These are phyloP conservation scores for Cephus runcator DNA, from an alignment of 2,888 invertebrate genomes.

Conservation along the genomic window DNA sequence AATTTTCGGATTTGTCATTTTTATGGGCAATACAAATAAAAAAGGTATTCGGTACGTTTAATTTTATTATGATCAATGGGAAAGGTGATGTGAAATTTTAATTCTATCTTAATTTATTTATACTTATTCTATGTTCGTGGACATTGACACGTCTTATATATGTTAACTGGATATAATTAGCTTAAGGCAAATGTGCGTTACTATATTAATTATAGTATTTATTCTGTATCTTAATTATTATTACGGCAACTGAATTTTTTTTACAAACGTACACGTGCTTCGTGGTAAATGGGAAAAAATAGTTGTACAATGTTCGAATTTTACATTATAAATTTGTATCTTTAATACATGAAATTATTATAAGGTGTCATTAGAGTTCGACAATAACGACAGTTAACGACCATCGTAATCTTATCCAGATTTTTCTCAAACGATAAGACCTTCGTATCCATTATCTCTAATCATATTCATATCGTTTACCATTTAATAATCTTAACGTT, in stretches of 20 bases:
- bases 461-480: neutral
- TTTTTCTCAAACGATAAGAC: neutral
- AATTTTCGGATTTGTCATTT: no score
- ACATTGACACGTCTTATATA: neutral
- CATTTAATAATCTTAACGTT: neutral
- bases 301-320: neutral
- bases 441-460: neutral
- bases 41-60: neutral
- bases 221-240: no score
- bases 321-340: neutral
- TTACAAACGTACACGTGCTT: neutral
- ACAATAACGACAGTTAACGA: neutral
- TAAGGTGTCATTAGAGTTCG: neutral
- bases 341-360: neutral
- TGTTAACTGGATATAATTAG: neutral
- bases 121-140: neutral
- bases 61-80: neutral
- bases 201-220: neutral
- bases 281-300: neutral
- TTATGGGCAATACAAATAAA: no score
- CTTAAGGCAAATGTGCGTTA: neutral
- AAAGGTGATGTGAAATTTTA: neutral
- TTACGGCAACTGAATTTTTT: neutral
- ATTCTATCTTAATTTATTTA: neutral
- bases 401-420: neutral